Evolutionary conservation across 2,797 vertebrate species (phyloP), one percentile per base, ranked within the genome.

Genomic region (Chromis chromis): DNA sequence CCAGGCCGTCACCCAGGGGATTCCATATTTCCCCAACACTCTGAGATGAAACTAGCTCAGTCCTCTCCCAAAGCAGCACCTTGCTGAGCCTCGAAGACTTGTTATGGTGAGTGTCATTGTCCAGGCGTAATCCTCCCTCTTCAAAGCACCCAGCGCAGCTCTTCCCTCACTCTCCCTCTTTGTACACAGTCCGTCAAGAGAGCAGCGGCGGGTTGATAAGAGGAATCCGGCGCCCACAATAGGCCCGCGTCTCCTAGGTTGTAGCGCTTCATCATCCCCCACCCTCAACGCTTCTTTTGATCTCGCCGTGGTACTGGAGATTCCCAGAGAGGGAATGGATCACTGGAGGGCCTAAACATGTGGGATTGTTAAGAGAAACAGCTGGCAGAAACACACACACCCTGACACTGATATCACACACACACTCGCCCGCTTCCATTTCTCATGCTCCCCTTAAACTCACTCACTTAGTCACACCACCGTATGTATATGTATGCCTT

Each of bases 41-140:
- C 67, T 1, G 25, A 74, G 8, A 61, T 66, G 61, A 72, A 73
- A 49, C 61, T 36, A 12, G 44, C 66, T 60, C 64, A 7, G 62
- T 54, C 94, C 92, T 93, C 94, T 95, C 92, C 93, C 93, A 86
- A n/a, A 89, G 54, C 93, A 95, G 96, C 96, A 96, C 93, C 95
- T 92, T 92, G 93, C 93, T 90, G 95, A 96, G 95, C 92, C 93
- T 92, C 89, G 91, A 92, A 87, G 95, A 94, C 94, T 96, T 97
- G 96, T 98, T 97, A 96, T 97, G 96, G 94, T 92, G 95, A 95
- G 93, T 95, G 90, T 95, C 94, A 93, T 65, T 91, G 93, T 95
- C 93, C 93, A 82, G 84, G 91, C 68, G 89, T 95, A 96, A 96
- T 95, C 96, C 95, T 67, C 73, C 86, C 91, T 94, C 96, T 96